Conservation (phyloP, 92 coral and sea anemone species). For the Siderastrea radians region DNA sequence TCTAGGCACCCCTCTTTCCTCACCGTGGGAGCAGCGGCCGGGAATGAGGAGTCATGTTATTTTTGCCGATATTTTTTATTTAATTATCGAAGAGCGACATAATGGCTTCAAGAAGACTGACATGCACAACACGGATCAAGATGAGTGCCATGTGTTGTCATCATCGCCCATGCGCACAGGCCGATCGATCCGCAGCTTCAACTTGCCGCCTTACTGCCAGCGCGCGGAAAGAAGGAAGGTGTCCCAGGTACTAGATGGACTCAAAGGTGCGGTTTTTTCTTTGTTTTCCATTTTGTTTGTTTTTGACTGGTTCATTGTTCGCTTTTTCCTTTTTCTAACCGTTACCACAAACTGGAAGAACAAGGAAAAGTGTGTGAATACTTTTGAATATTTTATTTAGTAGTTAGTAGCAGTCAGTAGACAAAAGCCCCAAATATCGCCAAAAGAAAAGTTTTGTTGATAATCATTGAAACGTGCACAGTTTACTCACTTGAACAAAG, state of each 20-base stretch:
- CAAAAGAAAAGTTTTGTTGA: too few species aligned
- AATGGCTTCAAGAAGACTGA: slow-evolving; percentile 81
- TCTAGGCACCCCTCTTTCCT: slow-evolving; percentile 86
- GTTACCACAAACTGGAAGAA: too few species aligned
- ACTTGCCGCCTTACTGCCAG: slow-evolving; percentile 84
- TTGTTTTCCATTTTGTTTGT: background rate
- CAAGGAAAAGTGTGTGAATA: background rate
- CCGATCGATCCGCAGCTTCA: slow-evolving; percentile 84
- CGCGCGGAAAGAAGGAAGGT: slow-evolving; percentile 86
- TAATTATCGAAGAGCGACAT: slow-evolving; percentile 85
- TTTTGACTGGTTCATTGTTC: too few species aligned
- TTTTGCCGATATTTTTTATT: slow-evolving; percentile 83
- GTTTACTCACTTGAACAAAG: too few species aligned
- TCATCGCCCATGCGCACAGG: slow-evolving; percentile 96
- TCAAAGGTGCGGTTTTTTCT: slow-evolving; percentile 51
- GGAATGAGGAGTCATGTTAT: slow-evolving; percentile 75
- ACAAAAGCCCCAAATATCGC: too few species aligned
- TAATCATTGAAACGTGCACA: too few species aligned
- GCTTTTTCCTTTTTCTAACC: too few species aligned
- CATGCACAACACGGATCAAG: slow-evolving; percentile 78
- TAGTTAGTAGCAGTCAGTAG: too few species aligned
- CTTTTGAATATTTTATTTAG: too few species aligned
- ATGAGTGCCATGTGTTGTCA: slow-evolving; percentile 73
- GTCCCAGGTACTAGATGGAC: slow-evolving; percentile 78
- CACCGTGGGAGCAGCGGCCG: slow-evolving; percentile 86